These are phyloP conservation scores for Triplophysa bombifrons DNA, from an alignment of 2,797 vertebrate species.

Conservation along the genomic window DNA sequence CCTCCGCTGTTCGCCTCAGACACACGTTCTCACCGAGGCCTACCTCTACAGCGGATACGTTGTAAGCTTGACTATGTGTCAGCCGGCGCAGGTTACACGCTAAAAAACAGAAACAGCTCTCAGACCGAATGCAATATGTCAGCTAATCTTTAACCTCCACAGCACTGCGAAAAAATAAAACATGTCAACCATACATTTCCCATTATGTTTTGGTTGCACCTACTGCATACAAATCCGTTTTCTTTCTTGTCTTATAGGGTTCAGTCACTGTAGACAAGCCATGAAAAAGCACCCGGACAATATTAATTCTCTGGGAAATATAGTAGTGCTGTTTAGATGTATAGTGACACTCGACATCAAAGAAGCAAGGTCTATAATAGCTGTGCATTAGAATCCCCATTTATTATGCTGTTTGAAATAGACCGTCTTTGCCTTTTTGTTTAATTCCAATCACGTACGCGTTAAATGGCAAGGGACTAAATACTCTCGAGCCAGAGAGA, in stretches of 20 bases:
- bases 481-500: neutral
- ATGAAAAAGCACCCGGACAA: constrained; percentile 51
- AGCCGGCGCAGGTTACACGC: constrained; percentile 4
- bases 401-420: neutral
- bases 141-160: constrained; percentile 43
- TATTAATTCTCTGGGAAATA: constrained; percentile 52
- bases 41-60: constrained; percentile 18
- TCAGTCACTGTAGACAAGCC: constrained; percentile 52
- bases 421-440: neutral
- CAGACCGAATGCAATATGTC: constrained; percentile 33
- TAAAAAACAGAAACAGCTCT: constrained; percentile 30
- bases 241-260: constrained; percentile 53
- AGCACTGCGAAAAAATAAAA: constrained; percentile 34
- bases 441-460: too few species aligned
- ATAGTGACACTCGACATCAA: constrained; percentile 45
- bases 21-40: constrained; percentile 16
- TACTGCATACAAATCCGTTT: constrained; percentile 51
- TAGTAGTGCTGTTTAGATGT: constrained; percentile 44
- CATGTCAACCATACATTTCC: constrained; percentile 46
- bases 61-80: constrained; percentile 17
- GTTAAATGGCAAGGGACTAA: too few species aligned
- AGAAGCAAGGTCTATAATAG: neutral
- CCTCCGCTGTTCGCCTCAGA: constrained; percentile 28
- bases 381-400: neutral
- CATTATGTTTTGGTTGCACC: constrained; percentile 49